phyloP scores from a whole-genome alignment of 1,140 invertebrate species.

The Lineus longissimus region DNA sequence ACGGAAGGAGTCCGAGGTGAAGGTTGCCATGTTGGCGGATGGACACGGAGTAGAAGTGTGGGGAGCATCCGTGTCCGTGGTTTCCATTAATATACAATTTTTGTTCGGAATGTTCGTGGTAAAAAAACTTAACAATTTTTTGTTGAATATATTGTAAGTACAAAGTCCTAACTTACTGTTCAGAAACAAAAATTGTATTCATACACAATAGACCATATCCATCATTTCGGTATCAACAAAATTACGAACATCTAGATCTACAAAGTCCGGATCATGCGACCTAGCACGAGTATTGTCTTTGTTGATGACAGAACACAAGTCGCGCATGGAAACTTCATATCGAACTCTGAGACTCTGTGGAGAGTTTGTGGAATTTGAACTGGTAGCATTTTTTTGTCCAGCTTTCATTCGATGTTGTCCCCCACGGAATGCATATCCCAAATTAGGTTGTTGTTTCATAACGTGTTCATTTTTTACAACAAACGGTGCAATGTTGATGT shows the following conservation, averaged over 20 bases:
- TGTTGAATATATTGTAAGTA: no score
- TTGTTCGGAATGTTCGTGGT: no score
- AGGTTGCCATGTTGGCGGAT: no score
- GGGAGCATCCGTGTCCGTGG: no score
- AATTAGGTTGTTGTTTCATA: constrained; percentile 2
- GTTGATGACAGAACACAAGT: constrained; percentile 1
- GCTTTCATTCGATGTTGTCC: no score
- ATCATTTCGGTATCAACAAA: constrained; percentile 3
- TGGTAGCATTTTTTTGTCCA: neutral
- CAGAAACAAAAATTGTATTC: no score
- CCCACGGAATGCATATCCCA: neutral
- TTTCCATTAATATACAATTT: no score
- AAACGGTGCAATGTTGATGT: neutral
- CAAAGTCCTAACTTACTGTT: no score
- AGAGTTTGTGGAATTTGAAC: neutral
- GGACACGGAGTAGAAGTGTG: no score
- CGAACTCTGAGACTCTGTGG: constrained; percentile 1
- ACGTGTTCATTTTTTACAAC: constrained; percentile 3
- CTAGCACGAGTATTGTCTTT: neutral
- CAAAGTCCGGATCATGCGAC: constrained; percentile 4
- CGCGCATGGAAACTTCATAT: neutral
- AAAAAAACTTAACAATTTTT: no score
- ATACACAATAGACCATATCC: constrained; percentile 4
- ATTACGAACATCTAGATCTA: neutral
- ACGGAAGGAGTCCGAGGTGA: no score